Evolutionary conservation across 2,888 invertebrate genomes (phyloP).

Genomic region (Cheilosia variabilis): DNA sequence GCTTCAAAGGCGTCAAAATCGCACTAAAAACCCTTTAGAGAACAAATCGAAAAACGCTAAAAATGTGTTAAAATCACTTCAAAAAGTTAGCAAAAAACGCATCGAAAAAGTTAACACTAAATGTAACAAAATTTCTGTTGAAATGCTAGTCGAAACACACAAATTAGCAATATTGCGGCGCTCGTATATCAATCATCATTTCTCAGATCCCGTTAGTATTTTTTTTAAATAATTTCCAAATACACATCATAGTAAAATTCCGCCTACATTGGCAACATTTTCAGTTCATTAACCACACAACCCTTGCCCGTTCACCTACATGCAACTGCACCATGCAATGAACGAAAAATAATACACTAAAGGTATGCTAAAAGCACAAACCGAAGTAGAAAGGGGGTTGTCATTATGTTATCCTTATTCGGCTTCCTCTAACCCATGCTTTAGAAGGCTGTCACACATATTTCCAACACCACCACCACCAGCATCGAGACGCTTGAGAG

Average conservation of each 20-base stretch:
- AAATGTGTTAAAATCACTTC: too few relatives aligned
- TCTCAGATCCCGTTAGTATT: too few relatives aligned
- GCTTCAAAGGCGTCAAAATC: too few relatives aligned
- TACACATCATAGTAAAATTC: background rate
- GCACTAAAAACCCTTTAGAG: too few relatives aligned
- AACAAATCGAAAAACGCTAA: too few relatives aligned
- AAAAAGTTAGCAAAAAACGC: too few relatives aligned
- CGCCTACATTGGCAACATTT: constrained; percentile 38
- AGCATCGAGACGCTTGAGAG: constrained; percentile 50
- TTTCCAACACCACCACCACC: background rate
- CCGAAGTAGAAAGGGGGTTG: constrained; percentile 38
- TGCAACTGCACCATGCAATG: constrained; percentile 59
- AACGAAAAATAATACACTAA: constrained; percentile 59
- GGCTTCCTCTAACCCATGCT: constrained; percentile 15
- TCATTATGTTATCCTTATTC: constrained; percentile 45
- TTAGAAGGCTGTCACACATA: constrained; percentile 34
- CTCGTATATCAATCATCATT: too few relatives aligned
- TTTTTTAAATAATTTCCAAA: background rate
- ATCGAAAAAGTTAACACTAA: too few relatives aligned
- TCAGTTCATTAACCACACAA: constrained; percentile 19
- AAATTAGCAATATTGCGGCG: too few relatives aligned
- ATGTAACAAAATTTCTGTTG: too few relatives aligned
- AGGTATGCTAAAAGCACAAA: constrained; percentile 21
- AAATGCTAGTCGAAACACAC: too few relatives aligned
- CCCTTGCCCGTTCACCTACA: constrained; percentile 37